These are phyloP conservation scores for Nowickia ferox DNA, from an alignment of 2,888 invertebrate species.

Conservation along the genomic window DNA sequence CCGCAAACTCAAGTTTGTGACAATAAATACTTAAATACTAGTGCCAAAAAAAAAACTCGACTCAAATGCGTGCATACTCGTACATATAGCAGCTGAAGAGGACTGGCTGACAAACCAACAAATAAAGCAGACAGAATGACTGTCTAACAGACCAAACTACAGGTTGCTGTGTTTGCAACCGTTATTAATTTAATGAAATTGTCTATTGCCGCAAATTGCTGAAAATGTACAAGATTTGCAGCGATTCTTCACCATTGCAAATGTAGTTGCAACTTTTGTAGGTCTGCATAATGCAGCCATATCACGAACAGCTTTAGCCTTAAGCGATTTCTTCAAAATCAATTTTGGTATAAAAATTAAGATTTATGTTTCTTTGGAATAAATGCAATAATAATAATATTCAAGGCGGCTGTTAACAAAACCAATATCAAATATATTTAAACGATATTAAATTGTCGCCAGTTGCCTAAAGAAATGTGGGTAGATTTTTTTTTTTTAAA, in stretches of 20 bases:
- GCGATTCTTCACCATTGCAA: conserved; percentile 52
- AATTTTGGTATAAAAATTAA: conserved; percentile 34
- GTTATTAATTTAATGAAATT: conserved; percentile 58
- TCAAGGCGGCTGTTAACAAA: conserved; percentile 33
- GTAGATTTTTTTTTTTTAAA: not conserved
- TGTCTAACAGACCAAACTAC: conserved; percentile 4
- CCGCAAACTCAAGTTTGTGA: conserved; percentile 27
- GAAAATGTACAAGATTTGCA: conserved; percentile 27
- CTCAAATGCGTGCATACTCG: conserved; percentile 22
- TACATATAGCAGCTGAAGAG: conserved; percentile 1
- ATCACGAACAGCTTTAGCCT: conserved; percentile 26
- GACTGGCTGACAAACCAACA: conserved; percentile 20
- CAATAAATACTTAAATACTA: conserved; percentile 7
- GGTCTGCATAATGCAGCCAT: conserved; percentile 28
- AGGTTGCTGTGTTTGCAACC: conserved; percentile 49
- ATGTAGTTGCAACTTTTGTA: conserved; percentile 4
- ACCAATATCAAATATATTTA: conserved; percentile 44
- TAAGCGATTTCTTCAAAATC: conserved; percentile 27
- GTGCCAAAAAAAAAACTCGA: not conserved
- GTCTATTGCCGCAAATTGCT: conserved; percentile 55
- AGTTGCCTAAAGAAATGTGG: conserved; percentile 7
- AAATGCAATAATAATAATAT: conserved; percentile 10
- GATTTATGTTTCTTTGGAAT: conserved; percentile 12
- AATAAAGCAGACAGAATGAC: not conserved
- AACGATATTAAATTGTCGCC: conserved; percentile 24